Percentiles rank a stretch among this genome's conserved stretches.
Evolutionary conservation across 2,797 vertebrate species (phyloP).

Genomic region (Megaceryle alcyon): DNA sequence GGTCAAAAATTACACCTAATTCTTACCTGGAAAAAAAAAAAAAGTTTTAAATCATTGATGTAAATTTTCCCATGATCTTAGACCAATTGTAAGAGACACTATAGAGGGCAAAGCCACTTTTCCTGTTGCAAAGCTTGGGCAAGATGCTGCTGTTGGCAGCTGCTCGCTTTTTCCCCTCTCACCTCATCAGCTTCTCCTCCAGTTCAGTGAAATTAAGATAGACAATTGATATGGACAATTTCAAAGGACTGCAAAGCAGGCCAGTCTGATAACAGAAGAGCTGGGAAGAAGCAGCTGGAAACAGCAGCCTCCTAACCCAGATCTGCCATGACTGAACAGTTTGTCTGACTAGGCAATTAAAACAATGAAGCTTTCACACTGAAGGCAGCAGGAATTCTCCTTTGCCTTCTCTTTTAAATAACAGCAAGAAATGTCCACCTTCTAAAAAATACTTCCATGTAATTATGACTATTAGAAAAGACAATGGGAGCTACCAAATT

Average conservation of each 20-base stretch:
- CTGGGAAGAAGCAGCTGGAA: not conserved
- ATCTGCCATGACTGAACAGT: not conserved
- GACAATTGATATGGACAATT: not conserved
- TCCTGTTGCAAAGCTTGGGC: not conserved
- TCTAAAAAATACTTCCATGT: not conserved
- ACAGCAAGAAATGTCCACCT: not conserved
- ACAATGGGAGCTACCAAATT: not conserved
- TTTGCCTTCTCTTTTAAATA: not conserved
- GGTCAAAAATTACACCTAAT: not conserved
- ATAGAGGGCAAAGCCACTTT: not conserved
- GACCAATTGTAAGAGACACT: not conserved
- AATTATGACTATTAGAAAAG: not conserved
- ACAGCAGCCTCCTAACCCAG: constrained; percentile 37
- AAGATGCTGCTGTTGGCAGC: not conserved
- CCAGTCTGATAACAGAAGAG: not conserved
- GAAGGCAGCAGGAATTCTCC: not conserved
- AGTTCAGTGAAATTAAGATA: not conserved
- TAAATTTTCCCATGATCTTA: not conserved
- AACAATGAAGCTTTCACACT: not conserved
- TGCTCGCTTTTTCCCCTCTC: not conserved
- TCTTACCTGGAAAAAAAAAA: not conserved
- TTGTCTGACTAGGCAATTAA: not conserved
- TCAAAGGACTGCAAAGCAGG: not conserved
- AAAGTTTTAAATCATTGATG: not conserved
- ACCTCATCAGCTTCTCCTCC: not conserved